Evolutionary conservation across 2,888 invertebrate species (phyloP).

Genomic region (Rotaria macrura): DNA sequence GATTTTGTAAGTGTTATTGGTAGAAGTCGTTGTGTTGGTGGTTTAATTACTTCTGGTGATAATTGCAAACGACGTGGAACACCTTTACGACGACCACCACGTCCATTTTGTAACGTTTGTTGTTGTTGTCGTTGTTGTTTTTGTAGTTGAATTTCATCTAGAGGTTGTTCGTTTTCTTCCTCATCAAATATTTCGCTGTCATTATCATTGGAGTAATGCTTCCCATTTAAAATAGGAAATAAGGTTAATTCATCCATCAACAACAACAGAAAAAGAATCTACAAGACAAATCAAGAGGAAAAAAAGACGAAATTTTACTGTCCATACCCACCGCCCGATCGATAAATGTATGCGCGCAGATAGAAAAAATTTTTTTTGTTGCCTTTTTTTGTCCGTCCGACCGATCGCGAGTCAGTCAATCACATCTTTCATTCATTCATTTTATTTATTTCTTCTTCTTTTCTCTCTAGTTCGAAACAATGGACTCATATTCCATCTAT

Average conservation of each 20-base stretch:
- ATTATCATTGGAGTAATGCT: neutral
- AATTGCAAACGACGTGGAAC: neutral
- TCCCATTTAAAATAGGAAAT: neutral
- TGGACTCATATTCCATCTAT: neutral
- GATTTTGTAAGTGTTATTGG: neutral
- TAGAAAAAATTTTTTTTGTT: neutral
- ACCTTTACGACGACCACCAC: slow-evolving; percentile 1
- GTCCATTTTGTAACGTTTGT: neutral
- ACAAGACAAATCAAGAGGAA: neutral
- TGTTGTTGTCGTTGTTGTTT: neutral
- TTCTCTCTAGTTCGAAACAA: neutral
- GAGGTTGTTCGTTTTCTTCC: neutral
- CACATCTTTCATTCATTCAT: neutral
- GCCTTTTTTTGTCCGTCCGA: neutral
- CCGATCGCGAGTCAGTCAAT: neutral
- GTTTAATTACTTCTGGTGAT: neutral
- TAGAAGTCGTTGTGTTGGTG: neutral
- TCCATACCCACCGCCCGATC: no score
- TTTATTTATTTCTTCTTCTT: neutral
- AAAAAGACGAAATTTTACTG: no score
- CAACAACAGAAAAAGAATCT: neutral
- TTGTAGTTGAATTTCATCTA: neutral
- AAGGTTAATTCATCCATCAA: neutral
- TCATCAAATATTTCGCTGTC: neutral
- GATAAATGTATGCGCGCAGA: neutral